phyloP scores from a whole-genome alignment of 1,140 invertebrate genomes.

The Heliconius nattereri region DNA sequence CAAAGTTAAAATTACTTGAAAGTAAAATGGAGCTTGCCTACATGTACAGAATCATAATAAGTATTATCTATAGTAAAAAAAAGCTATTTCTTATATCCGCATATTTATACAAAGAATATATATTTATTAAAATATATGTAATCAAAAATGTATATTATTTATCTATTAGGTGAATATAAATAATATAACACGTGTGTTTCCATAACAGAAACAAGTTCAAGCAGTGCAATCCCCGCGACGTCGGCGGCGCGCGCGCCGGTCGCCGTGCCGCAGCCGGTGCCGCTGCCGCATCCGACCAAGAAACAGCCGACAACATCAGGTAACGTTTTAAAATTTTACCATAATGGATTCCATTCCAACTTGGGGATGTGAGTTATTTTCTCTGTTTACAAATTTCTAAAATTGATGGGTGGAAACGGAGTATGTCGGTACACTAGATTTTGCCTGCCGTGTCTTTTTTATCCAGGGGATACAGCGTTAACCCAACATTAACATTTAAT shows the following conservation, averaged over 20 bases:
- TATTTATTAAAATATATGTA: background rate
- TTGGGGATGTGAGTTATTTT: too few relatives aligned
- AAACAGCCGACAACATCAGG: constrained; percentile 65
- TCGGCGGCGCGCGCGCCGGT: constrained; percentile 52
- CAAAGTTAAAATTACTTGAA: background rate
- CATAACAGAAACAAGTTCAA: constrained; percentile 42
- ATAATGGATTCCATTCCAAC: too few relatives aligned
- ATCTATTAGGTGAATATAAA: background rate
- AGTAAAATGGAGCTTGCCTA: background rate
- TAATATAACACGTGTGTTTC: background rate
- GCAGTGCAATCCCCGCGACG: constrained; percentile 68
- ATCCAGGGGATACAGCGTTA: too few relatives aligned
- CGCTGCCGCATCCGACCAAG: constrained; percentile 44
- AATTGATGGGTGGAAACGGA: too few relatives aligned
- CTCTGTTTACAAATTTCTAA: too few relatives aligned
- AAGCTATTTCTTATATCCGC: too few relatives aligned
- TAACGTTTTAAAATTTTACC: constrained; percentile 28
- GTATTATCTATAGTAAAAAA: background rate
- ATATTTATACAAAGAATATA: background rate
- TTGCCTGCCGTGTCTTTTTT: too few relatives aligned
- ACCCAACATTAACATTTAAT: too few relatives aligned
- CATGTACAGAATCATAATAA: background rate
- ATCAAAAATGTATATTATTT: too few relatives aligned
- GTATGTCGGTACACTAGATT: too few relatives aligned
- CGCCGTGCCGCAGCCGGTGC: constrained; percentile 38